Base-by-base conservation (phyloP, 2,797 vertebrate species). In the Tinamus major region DNA sequence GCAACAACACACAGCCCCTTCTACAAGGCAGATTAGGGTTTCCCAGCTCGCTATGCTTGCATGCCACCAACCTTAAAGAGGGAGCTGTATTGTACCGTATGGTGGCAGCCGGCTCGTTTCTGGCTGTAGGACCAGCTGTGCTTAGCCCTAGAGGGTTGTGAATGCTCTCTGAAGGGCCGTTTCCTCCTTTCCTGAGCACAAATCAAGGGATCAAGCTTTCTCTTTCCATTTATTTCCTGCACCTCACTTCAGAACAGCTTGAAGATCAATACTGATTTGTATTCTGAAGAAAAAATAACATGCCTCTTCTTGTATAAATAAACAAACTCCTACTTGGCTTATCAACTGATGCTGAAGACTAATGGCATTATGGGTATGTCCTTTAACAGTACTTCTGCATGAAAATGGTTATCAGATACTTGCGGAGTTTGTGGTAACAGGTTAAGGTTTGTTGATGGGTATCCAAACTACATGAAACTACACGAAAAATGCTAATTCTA, bases 211-310 rank as follows among this genome's bases (percentile, higher is more conserved):
- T 14, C 58, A 78, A 20, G 85, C 24, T 51, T 79, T n/a, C 59
- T 65, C 86, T 59, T 85, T 89, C n/a, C 74, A 27, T 71, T 78
- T 71, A 82, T 58, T 89, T 91, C 26, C 69, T 3, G 6, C 15
- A 79, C 85, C 93, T 90, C 87, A 6, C 18, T 70, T 64, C 90
- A 87, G 18, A 91, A 51, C 62, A 89, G 64, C 61, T 70, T 80
- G 29, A 23, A 77, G 69, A 92, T 87, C 79, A 78, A 89, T 78
- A 85, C 44, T 35, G 31, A 79, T 87, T 82, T 77, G 48, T 76
- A 67, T 77, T 85, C 75, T 48, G 44, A 94, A 77, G 51, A 82
- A 79, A 2, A 0, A 69, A 85, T 48, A 92, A 70, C 4, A 16
- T 85, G 75, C 49, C 24, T n/a, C 46, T 85, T 46, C 44, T 71